Base-by-base conservation (phyloP, 2,888 invertebrate genomes). In the Philereme transversata region DNA sequence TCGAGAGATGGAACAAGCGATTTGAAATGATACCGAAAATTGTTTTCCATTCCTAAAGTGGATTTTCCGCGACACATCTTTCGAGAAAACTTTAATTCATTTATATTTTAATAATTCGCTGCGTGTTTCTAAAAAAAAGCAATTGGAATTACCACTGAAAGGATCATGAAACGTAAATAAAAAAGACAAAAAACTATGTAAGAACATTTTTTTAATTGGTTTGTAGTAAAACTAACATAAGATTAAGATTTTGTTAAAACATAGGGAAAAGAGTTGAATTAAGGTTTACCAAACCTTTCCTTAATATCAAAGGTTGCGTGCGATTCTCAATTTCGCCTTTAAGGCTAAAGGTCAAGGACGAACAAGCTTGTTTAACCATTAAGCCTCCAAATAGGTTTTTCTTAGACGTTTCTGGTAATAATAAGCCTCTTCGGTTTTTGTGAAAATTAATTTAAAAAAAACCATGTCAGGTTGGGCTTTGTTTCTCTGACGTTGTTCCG, bases 301-400 rank as follows among this genome's bases (percentile, higher is more conserved):
- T 46, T 66, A 60, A 67, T 60, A 52, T 41, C 60, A 68, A 62
- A 67, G 61, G 57, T 57, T 63, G 60, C 60, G 57, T 52, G 55
- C 51, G 46, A 55, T 45, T 55, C 48, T 52, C 48, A 55, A 59
- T 55, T 60, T 60, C 40, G 55, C 56, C 68, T 67, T 67, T 66
- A 70, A 63, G 66, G 69, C 62, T 46, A 69, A 68, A 68, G 66
- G 66, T 68, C 66, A 70, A 68, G 68, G 69, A 33, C 52, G 53
- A 63, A 49, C 51, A 55, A 56, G 40, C 40, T 6, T 63, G 59
- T 59, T 51, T 63, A 49, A 62, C 60, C 62, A 63, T 58, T 58
- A 62, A 50, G 44, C 54, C 51, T 51, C 53, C 36, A 33, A 51
- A 60, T 56, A 53, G 46, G 50, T 56, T 57, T 62, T 55, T 54